Evolutionary conservation across 2,888 invertebrate species (phyloP), one percentile per base, ranked within the genome.

Genomic region (Sesia bembeciformis): DNA sequence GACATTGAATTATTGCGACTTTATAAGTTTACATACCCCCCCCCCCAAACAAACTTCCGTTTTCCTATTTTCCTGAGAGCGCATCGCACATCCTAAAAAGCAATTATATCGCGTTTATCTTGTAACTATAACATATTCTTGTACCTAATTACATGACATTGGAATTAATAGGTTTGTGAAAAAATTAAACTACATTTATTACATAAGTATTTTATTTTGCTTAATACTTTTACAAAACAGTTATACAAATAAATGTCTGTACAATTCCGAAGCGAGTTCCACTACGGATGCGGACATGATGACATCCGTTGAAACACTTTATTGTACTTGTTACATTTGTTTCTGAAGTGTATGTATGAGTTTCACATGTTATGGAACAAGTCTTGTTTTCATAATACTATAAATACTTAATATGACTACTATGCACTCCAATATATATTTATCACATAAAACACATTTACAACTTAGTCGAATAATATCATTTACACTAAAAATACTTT

Each of bases 201-300:
- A 46, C 50, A 39, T 50, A 39, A 50, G 38, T 70, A 72, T 74
- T 79, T 79, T 80, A 82, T 69, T 77, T 70, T 70, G 74, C 77
- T 79, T 83, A 75, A 73, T 76, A 75, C 69, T 77, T 81, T 80
- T 84, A 85, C 70, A 88, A 86, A 86, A 84, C 80, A 77, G 82
- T 82, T 80, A 83, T 85, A 85, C 81, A 86, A 86, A 83, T 77
- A 66, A 84, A 70, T 78, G 69, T 81, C 81, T 82, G 79, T 83
- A 84, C 82, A 87, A 74, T 73, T 76, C 68, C 67, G 67, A 79
- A 79, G 80, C 78, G 66, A 74, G 70, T 71, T 72, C 67, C 65
- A 63, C 68, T 67, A 69, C n/a, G n/a, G n/a, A n/a, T 70, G 67
- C 65, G 61, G 72, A 74, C 67, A 61, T 67, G 69, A 61, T 67